A percentile compares a stretch with the other conserved stretches of the same genome.
phyloP scores from a whole-genome alignment of 2,888 invertebrate genomes.

The Chloroclystis v-ata region DNA sequence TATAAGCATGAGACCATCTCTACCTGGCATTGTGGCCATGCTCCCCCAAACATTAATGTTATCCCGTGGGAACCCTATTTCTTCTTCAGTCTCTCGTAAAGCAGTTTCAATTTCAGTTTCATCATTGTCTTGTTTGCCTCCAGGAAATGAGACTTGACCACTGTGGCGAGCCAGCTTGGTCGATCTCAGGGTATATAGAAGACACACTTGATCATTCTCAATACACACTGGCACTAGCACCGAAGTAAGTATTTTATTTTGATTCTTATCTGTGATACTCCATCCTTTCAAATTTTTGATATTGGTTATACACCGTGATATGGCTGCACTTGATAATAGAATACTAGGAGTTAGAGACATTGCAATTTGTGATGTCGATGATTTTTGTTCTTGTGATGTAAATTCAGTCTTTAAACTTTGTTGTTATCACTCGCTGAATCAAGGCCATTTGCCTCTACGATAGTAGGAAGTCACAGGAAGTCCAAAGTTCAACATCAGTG shows the following conservation, averaged over 20 bases:
- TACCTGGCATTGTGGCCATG: constrained; percentile 50
- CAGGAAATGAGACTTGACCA: constrained; percentile 93
- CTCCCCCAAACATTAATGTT: constrained; percentile 83
- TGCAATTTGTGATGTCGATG: not conserved
- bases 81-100: constrained; percentile 92
- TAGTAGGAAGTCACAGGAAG: no score
- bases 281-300: constrained; percentile 72
- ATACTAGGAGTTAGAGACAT: constrained; percentile 54
- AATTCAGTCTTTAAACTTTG: not conserved
- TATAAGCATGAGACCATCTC: constrained; percentile 75
- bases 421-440: no score
- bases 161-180: constrained; percentile 83
- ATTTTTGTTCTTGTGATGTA: no score
- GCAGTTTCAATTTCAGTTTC: constrained; percentile 83
- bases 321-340: constrained; percentile 74
- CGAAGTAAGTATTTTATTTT: constrained; percentile 79
- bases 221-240: constrained; percentile 90
- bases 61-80: constrained; percentile 83
- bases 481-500: no score
- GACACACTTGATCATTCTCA: constrained; percentile 81
- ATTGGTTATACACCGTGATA: constrained; percentile 77
- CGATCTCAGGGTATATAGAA: constrained; percentile 90
- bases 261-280: constrained; percentile 50
- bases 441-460: no score
- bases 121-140: constrained; percentile 85